phyloP scores from a whole-genome alignment of 2,888 invertebrate species.

The Belgica antarctica region DNA sequence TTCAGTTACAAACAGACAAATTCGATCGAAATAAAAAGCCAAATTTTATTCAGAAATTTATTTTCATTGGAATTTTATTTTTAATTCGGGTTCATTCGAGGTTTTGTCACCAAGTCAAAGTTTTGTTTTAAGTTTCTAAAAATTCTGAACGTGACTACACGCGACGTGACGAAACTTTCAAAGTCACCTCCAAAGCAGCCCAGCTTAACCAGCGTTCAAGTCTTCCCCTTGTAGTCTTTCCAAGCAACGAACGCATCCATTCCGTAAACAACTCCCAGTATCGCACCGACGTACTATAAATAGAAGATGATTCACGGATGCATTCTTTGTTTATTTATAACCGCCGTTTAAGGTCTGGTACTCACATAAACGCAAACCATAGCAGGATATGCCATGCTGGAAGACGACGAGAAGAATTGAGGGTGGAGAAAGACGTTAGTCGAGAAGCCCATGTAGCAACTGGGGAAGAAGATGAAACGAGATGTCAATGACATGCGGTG shows the following conservation, averaged over 20 bases:
- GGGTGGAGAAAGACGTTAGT: conserved; percentile 63
- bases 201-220: too few species aligned
- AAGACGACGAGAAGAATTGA: conserved; percentile 59
- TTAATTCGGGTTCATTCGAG: too few species aligned
- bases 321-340: neutral
- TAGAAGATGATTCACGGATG: conserved; percentile 1
- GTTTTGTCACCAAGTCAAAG: too few species aligned
- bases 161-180: too few species aligned
- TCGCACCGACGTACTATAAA: conserved; percentile 37
- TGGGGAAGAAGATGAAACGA: too few species aligned
- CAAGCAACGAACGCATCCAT: conserved; percentile 28
- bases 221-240: conserved; percentile 27
- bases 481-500: neutral
- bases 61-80: neutral
- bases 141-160: too few species aligned
- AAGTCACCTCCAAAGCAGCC: too few species aligned
- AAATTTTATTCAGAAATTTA: neutral
- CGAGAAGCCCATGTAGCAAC: conserved; percentile 69
- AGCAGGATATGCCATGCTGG: conserved; percentile 27
- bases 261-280: conserved; percentile 23
- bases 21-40: neutral
- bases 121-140: too few species aligned
- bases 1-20: too few species aligned
- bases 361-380: conserved; percentile 29
- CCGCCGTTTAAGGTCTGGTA: neutral